Percentiles rank a stretch among this genome's conserved stretches.
These are phyloP conservation scores for Pelosia muscerda DNA, from an alignment of 2,888 invertebrate species.

Conservation along the genomic window DNA sequence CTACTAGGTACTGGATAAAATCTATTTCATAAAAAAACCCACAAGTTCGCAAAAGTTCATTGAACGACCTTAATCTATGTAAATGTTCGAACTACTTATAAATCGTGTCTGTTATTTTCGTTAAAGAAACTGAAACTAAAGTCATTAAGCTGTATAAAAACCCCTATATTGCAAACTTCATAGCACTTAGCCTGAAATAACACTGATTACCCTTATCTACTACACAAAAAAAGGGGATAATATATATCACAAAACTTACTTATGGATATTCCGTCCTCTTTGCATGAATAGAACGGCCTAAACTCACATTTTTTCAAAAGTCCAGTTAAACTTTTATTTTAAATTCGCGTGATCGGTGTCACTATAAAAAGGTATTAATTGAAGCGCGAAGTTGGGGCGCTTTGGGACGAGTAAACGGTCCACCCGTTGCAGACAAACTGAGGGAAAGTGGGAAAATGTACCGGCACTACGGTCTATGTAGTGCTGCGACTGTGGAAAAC, in stretches of 20 bases:
- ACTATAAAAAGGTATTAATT: constrained; percentile 42
- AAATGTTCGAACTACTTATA: constrained; percentile 18
- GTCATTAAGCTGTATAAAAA: constrained; percentile 8
- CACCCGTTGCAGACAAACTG: constrained; percentile 68
- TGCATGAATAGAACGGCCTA: constrained; percentile 27
- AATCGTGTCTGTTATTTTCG: constrained; percentile 1
- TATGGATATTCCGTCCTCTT: constrained; percentile 29
- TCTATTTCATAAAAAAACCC: not conserved
- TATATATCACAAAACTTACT: constrained; percentile 35
- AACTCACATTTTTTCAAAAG: constrained; percentile 43
- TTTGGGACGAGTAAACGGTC: constrained; percentile 44
- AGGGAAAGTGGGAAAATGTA: constrained; percentile 72
- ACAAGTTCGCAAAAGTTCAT: constrained; percentile 28
- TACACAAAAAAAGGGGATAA: constrained; percentile 19
- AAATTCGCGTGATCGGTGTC: constrained; percentile 43
- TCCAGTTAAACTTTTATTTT: constrained; percentile 40
- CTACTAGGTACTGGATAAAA: constrained; percentile 5
- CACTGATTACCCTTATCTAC: constrained; percentile 16
- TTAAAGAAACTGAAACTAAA: constrained; percentile 15
- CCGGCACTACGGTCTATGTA: constrained; percentile 54
- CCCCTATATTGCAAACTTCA: constrained; percentile 12
- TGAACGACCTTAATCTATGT: constrained; percentile 34
- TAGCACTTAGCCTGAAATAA: constrained; percentile 18
- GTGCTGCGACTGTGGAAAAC: constrained; percentile 55
- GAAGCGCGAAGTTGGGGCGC: constrained; percentile 19